Base-by-base conservation (phyloP, 53 echinoderm and acorn worm genomes). In the Luidia sarsii region DNA sequence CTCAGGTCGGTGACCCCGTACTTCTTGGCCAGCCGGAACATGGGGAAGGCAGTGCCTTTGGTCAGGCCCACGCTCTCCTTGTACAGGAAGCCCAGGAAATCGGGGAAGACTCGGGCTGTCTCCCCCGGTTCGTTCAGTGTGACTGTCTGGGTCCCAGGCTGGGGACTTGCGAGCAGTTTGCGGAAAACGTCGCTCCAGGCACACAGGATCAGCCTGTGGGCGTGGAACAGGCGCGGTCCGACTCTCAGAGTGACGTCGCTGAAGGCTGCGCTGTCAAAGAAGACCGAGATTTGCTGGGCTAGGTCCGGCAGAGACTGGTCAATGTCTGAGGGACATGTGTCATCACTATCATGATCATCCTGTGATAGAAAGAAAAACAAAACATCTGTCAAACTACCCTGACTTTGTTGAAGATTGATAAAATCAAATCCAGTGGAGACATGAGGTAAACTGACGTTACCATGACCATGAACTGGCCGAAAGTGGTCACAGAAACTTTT, bases 141-240 rank as follows among this genome's bases (percentile, higher is more conserved):
- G 34, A 41, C 11, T 6, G 41, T 41, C 8, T 48, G 50, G 41
- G 41, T 41, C 6, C 41, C 6, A 11, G 41, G 41, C 11, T 41
- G 6, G 11, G 41, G 41, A 6, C 6, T 11, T 6, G 6, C 41
- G 11, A 7, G 6, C 41, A 41, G 41, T 6, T 7, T 11, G n/a
- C 67, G 79, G 65, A 94, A 90, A 20, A 84, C 85, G 25, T 90
- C 90, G 67, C 90, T 90, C 90, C 94, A 87, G 1, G 85, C 73
- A 52, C 84, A 71, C 7, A 90, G 85, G 55, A 94, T 72, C 19
- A 94, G 68, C 48, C 83, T 87, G 52, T 94, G 90, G 35, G 75
- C 85, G 5, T 80, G 63, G 62, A 83, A 94, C 39, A 38, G 38
- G 33, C 68, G 33, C 29, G 50, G 31, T 32, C 85, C 85, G 0